phyloP scores from a whole-genome alignment of 2,888 invertebrate species.

The Acanthosepion pharaonis region DNA sequence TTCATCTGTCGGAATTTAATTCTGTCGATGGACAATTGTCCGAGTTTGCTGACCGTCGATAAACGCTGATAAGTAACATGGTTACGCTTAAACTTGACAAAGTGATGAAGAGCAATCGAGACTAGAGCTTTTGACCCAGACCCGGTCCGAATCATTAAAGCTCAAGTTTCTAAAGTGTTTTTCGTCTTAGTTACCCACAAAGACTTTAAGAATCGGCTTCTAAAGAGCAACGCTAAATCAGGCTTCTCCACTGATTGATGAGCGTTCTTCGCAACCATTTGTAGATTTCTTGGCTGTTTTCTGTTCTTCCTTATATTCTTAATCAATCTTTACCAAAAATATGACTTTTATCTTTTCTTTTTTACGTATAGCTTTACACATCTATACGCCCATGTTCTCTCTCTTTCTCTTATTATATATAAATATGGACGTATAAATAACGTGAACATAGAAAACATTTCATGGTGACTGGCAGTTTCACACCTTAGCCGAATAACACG shows the following conservation, averaged over 20 bases:
- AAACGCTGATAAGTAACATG: background rate
- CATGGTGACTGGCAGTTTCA: too few relatives aligned
- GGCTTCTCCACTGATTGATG: background rate
- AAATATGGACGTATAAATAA: too few relatives aligned
- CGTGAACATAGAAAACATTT: too few relatives aligned
- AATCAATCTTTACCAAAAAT: background rate
- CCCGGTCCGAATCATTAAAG: background rate
- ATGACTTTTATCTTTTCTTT: background rate
- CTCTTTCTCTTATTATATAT: background rate
- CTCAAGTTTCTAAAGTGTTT: background rate
- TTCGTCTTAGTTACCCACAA: background rate
- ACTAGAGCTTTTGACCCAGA: background rate
- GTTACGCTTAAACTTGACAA: background rate
- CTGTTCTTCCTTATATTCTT: background rate
- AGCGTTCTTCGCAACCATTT: background rate
- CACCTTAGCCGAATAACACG: too few relatives aligned
- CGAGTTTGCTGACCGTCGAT: background rate
- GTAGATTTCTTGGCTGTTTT: background rate
- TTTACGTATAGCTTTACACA: background rate
- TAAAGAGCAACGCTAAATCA: background rate
- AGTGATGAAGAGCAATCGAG: background rate
- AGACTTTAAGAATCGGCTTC: background rate
- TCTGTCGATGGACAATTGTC: background rate
- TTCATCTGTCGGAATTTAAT: too few relatives aligned
- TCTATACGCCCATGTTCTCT: background rate